Evolutionary conservation across 2,797 vertebrate species (phyloP), one percentile per base, ranked within the genome.

Genomic region (Thripadectes ignobilis): DNA sequence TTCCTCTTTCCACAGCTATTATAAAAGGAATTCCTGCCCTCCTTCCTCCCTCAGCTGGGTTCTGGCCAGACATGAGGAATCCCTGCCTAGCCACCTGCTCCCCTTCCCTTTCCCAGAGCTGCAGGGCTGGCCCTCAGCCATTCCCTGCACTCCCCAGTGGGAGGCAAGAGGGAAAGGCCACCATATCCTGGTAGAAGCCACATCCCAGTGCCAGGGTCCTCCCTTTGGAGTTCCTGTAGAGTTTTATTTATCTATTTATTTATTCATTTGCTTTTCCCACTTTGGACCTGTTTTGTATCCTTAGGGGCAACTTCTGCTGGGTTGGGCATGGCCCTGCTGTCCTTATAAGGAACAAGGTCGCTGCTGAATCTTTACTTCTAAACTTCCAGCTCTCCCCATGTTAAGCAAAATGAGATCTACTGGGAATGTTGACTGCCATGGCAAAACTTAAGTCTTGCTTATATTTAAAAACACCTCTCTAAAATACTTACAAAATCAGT

Each of bases 401-500:
- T 29, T 22, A 27, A 38, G 21, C 32, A 16, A 77, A 80, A 41
- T 21, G 22, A 80, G 17, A 38, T 39, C 5, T 72, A 2, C 15
- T 51, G n/a, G 13, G 20, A 24, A 18, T 14, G 4, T 7, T 46
- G 39, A 0, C 11, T 36, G 18, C n/a, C 0, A 3, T 11, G 26
- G 10, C 34, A 79, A 11, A 58, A 21, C 7, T 59, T 34, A 6
- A 48, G 3, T 39, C 15, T 57, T n/a, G 6, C 6, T 20, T 34
- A 5, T 49, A 10, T 23, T 52, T n/a, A 26, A 9, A 61, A 55
- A 36, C 2, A 1, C 1, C 1, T 1, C 8, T 12, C 16, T 17
- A 32, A 43, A 67, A 36, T 49, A 13, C 9, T 22, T 63, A 8
- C 0, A 5, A 39, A 75, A 6, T 3, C 0, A 0, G 5, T 10